phyloP scores from a whole-genome alignment of 2,888 invertebrate species.

The Geotrupes spiniger region DNA sequence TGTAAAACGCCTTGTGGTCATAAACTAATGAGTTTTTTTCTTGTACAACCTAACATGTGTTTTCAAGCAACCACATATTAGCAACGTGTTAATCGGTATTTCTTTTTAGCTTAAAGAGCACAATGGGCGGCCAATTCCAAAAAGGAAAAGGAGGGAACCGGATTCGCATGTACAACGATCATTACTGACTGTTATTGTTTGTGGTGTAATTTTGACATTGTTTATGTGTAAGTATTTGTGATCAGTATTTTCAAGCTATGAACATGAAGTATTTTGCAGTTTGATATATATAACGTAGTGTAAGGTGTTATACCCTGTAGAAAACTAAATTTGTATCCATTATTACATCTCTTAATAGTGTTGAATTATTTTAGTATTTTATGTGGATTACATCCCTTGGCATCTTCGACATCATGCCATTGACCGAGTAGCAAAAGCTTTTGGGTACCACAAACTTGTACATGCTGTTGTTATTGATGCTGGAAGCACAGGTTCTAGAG shows the following conservation, averaged over 20 bases:
- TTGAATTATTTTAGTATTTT: slow-evolving; percentile 50
- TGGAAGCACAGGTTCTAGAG: slow-evolving; percentile 88
- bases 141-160: slow-evolving; percentile 38
- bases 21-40: slow-evolving; percentile 16
- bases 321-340: slow-evolving; percentile 2
- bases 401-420: slow-evolving; percentile 56
- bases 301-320: too few species aligned
- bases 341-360: slow-evolving; percentile 1
- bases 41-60: neutral
- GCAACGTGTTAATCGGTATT: neutral
- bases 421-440: slow-evolving; percentile 68
- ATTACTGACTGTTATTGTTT: slow-evolving; percentile 44
- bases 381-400: slow-evolving; percentile 56
- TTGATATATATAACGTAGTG: neutral
- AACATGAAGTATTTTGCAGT: neutral
- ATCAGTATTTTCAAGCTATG: neutral
- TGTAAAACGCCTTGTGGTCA: slow-evolving; percentile 10
- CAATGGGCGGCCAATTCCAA: slow-evolving; percentile 30
- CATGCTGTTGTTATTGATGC: slow-evolving; percentile 92
- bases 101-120: slow-evolving; percentile 30
- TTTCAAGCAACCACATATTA: neutral
- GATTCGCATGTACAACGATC: slow-evolving; percentile 41
- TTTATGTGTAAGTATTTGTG: slow-evolving; percentile 42
- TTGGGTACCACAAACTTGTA: slow-evolving; percentile 68
- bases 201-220: slow-evolving; percentile 44